These are phyloP conservation scores for Mormyrops attenuatus DNA, from an alignment of 2,797 vertebrate species.

Conservation along the genomic window DNA sequence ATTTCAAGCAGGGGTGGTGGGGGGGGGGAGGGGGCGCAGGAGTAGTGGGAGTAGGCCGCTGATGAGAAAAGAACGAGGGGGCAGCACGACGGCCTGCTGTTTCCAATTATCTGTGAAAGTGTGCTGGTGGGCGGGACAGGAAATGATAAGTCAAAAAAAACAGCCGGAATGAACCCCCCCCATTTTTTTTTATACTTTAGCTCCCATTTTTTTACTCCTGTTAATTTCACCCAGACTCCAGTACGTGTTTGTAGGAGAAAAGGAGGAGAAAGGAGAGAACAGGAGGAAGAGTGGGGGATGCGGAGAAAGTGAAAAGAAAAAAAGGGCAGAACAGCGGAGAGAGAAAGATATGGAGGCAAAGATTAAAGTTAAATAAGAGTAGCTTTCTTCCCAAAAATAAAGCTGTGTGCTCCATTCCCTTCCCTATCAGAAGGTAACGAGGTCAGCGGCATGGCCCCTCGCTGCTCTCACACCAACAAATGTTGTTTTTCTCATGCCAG, in stretches of 20 bases:
- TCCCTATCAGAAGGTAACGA: background rate
- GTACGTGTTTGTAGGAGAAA: background rate
- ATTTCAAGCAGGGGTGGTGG: background rate
- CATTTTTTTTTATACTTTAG: background rate
- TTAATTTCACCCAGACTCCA: background rate
- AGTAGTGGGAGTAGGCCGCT: background rate
- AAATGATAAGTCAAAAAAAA: background rate
- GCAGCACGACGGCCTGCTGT: background rate
- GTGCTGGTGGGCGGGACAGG: background rate
- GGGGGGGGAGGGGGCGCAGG: no score
- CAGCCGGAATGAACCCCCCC: background rate
- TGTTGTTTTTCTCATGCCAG: background rate
- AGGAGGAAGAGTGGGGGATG: background rate
- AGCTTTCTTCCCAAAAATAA: background rate
- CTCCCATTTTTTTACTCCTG: background rate
- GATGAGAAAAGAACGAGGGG: background rate
- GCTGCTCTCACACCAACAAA: background rate
- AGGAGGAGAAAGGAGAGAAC: no score
- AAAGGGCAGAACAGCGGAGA: background rate
- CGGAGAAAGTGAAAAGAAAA: background rate
- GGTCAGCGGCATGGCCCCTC: background rate
- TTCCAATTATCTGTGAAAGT: constrained; percentile 1
- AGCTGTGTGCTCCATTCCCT: background rate
- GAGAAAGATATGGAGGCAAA: background rate
- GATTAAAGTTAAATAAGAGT: background rate